A percentile compares a stretch with the other conserved stretches of the same genome.
phyloP scores from a whole-genome alignment of 2,888 invertebrate genomes.

The Dasysyrphus albostriatus region DNA sequence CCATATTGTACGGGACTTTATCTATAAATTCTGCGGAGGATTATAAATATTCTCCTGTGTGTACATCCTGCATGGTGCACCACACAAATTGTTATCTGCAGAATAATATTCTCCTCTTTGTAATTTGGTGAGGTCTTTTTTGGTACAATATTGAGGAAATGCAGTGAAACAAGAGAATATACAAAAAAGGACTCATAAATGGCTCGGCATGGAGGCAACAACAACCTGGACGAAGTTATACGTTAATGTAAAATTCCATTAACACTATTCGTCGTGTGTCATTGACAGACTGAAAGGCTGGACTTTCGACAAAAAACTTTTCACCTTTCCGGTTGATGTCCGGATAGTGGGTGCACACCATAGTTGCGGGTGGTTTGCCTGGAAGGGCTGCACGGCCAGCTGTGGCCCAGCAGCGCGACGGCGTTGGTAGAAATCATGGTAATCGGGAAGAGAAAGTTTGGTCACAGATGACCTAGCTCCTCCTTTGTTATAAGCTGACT shows the following conservation, averaged over 20 bases:
- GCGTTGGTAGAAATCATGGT: neutral
- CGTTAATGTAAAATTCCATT: conserved; percentile 71
- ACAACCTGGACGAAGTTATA: conserved; percentile 19
- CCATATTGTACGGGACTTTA: conserved; percentile 27
- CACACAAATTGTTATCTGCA: conserved; percentile 59
- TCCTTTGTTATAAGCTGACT: conserved; percentile 36
- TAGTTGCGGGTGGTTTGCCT: conserved; percentile 16
- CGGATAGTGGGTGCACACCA: neutral
- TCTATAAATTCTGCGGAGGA: conserved; percentile 48
- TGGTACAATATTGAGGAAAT: conserved; percentile 42
- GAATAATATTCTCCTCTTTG: conserved; percentile 39
- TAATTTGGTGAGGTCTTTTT: conserved; percentile 2
- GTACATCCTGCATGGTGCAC: conserved; percentile 2
- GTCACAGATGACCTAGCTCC: conserved; percentile 62
- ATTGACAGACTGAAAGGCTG: conserved; percentile 49
- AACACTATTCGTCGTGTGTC: conserved; percentile 64
- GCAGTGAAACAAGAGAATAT: conserved; percentile 12
- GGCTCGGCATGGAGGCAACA: neutral
- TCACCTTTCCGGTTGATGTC: conserved; percentile 33
- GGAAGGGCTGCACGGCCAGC: too few species aligned
- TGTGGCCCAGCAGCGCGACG: neutral
- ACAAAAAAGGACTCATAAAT: conserved; percentile 20
- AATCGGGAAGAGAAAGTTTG: conserved; percentile 30
- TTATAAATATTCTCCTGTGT: conserved; percentile 39
- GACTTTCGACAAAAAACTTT: conserved; percentile 57